Evolutionary conservation across 1,140 invertebrate genomes (phyloP).

Genomic region (Caerostris darwini): DNA sequence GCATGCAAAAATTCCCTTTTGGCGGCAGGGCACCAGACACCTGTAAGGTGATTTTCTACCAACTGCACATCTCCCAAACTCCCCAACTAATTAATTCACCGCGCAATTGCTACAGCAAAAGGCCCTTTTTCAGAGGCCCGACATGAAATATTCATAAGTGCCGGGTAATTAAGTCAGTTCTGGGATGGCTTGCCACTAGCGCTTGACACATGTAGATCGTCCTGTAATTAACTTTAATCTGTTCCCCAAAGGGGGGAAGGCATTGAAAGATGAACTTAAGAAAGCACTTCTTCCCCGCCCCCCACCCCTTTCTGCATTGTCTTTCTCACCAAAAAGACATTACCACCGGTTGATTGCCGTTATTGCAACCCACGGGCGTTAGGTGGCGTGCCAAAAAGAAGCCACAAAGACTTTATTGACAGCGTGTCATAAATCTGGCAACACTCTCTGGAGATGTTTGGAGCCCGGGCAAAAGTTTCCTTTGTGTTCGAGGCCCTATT

Average conservation of each 20-base stretch:
- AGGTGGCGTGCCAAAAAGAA: slow-evolving; percentile 54
- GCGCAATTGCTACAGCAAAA: slow-evolving; percentile 40
- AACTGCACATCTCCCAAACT: slow-evolving; percentile 57
- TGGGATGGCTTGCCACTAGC: slow-evolving; percentile 17
- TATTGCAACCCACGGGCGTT: slow-evolving; percentile 65
- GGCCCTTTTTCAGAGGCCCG: slow-evolving; percentile 51
- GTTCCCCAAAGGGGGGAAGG: slow-evolving; percentile 56
- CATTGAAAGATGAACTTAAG: slow-evolving; percentile 74
- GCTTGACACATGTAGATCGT: slow-evolving; percentile 76
- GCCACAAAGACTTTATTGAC: slow-evolving; percentile 71
- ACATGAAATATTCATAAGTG: slow-evolving; percentile 78
- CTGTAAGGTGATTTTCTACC: slow-evolving; percentile 73
- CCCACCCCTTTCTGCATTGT: slow-evolving; percentile 39
- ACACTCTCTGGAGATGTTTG: slow-evolving; percentile 56
- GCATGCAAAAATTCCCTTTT: slow-evolving; percentile 44
- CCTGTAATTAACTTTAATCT: slow-evolving; percentile 77
- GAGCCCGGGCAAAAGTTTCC: slow-evolving; percentile 19
- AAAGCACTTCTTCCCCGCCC: background rate
- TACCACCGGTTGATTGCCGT: slow-evolving; percentile 74
- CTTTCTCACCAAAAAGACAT: slow-evolving; percentile 72
- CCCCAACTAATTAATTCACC: slow-evolving; percentile 76
- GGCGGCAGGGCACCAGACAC: slow-evolving; percentile 53
- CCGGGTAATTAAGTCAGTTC: slow-evolving; percentile 76
- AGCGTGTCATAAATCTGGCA: slow-evolving; percentile 75
- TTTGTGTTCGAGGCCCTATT: slow-evolving; percentile 40